Conservation (phyloP, 92 coral and sea anemone species). For the Porites rus region DNA sequence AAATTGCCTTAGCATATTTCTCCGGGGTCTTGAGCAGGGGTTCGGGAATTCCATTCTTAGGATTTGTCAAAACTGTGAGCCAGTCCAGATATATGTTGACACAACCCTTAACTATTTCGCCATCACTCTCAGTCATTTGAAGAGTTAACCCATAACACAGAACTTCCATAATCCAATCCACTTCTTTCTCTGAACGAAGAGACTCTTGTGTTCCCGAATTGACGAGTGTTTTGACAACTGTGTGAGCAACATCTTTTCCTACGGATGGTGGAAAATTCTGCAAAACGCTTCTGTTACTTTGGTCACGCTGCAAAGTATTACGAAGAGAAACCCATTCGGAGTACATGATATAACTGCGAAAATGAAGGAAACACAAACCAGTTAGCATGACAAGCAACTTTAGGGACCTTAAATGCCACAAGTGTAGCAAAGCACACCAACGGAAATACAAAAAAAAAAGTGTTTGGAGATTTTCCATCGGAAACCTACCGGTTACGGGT, state of each 20-base stretch:
- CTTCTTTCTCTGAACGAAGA: slow-evolving; percentile 70
- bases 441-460: neutral
- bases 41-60: slow-evolving; percentile 85
- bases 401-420: neutral
- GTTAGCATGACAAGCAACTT: neutral
- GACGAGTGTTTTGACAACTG: slow-evolving; percentile 81
- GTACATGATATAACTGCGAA: slow-evolving; percentile 71
- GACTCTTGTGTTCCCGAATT: slow-evolving; percentile 66
- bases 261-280: slow-evolving; percentile 78
- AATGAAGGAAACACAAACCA: neutral
- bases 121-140: slow-evolving; percentile 92
- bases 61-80: slow-evolving; percentile 76
- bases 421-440: neutral
- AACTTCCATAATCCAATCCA: slow-evolving; percentile 99
- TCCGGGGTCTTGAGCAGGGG: slow-evolving; percentile 83
- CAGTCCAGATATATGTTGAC: slow-evolving; percentile 91
- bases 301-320: slow-evolving; percentile 69
- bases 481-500: neutral
- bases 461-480: too few relatives aligned
- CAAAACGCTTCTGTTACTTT: slow-evolving; percentile 84
- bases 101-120: slow-evolving; percentile 94
- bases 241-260: slow-evolving; percentile 90
- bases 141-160: slow-evolving; percentile 91
- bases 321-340: slow-evolving; percentile 99
- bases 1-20: slow-evolving; percentile 80